Conservation (phyloP, 2,888 invertebrate species). For the Pterostichus niger region DNA sequence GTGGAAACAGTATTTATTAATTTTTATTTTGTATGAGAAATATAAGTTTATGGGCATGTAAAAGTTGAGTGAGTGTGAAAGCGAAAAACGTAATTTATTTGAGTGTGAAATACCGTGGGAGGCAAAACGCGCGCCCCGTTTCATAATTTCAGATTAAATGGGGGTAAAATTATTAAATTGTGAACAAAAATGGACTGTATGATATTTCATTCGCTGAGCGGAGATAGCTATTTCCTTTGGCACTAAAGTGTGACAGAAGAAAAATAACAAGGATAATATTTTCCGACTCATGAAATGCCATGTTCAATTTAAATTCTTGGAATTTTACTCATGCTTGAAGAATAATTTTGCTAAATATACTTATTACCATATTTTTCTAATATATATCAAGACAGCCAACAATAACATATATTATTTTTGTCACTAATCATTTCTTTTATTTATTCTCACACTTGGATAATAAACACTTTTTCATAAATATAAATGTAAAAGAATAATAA, state of each 20-base stretch:
- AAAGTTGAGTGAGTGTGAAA: slow-evolving; percentile 18
- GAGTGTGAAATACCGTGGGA: slow-evolving; percentile 22
- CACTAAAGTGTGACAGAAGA: slow-evolving; percentile 64
- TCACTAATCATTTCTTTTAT: neutral
- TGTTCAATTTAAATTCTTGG: slow-evolving; percentile 57
- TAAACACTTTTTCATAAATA: no score
- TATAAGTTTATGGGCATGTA: slow-evolving; percentile 7
- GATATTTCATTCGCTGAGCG: slow-evolving; percentile 55
- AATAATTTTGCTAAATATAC: slow-evolving; percentile 21
- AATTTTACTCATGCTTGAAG: slow-evolving; percentile 20
- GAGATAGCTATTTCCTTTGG: slow-evolving; percentile 63
- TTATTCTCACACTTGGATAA: no score
- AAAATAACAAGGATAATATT: slow-evolving; percentile 63
- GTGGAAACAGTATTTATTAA: slow-evolving; percentile 5
- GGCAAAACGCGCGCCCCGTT: slow-evolving; percentile 16
- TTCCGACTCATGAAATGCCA: slow-evolving; percentile 61
- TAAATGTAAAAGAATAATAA: no score
- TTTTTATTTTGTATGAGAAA: neutral
- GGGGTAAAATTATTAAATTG: slow-evolving; percentile 56
- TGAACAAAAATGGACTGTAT: slow-evolving; percentile 60
- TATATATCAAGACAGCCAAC: neutral
- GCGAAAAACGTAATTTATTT: slow-evolving; percentile 31
- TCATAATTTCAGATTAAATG: slow-evolving; percentile 57
- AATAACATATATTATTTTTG: neutral
- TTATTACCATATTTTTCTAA: slow-evolving; percentile 45